Evolutionary conservation across 2,888 invertebrate genomes (phyloP), one percentile per base, ranked within the genome.

Genomic region (Coremacera marginata): DNA sequence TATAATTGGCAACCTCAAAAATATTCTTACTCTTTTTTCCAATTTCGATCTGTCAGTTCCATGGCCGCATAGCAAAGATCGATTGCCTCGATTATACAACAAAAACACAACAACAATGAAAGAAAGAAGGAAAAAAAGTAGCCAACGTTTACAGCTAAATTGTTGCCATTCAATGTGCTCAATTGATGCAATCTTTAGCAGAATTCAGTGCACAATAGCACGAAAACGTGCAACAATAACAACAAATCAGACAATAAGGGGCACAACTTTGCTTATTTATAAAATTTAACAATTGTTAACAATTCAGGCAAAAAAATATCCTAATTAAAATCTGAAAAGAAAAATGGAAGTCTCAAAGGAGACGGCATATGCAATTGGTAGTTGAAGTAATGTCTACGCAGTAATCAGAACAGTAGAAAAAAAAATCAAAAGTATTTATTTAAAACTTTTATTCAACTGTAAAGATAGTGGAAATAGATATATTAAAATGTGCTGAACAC

Each of bases 21-120:
- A 44, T 71, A 60, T 60, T 57, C 71, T 19, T 37, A 51, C 27
- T 63, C 44, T 63, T 84, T 63, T 84, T 85, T 85, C 81, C 86
- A 85, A 85, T 85, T 86, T 86, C 81, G 86, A 85, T 85, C 86
- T 85, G 85, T 85, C 85, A 85, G 80, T 81, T 80, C 83, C 85
- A 85, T 81, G 37, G 16, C 34, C 19, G 52, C 68, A 11, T 16
- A 80, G 79, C 82, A 82, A 85, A 85, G 85, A 85, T 86, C 85
- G 85, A 85, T 85, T 86, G 85, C 83, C 80, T 75, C 84, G 85
- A 85, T 85, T 86, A 85, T 27, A 27, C 67, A 51, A 70, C 22
- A 51, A 84, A 80, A 79, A 78, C 76, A 37, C 77, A 79, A 73
- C 74, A 65, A 70, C 67, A 68, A 63, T 74, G 65, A 52, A 72